These are phyloP conservation scores for Atta colombica DNA, from an alignment of 1,140 invertebrate genomes.

Conservation along the genomic window DNA sequence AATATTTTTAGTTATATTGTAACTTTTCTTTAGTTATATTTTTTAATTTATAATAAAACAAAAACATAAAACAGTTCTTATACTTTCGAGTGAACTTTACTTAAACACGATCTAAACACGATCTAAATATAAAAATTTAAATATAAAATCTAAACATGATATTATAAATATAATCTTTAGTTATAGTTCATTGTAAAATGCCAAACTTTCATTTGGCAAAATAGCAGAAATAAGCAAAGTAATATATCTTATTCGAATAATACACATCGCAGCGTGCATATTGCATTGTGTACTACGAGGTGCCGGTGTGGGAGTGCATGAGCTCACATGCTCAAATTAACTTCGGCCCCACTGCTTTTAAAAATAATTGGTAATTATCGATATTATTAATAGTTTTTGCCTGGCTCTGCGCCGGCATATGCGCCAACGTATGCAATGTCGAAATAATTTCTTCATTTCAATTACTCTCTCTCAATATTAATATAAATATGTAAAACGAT, in stretches of 20 bases:
- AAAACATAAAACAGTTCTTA: not conserved
- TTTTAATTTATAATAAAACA: too few relatives aligned
- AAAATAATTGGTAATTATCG: constrained; percentile 78
- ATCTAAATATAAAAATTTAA: not conserved
- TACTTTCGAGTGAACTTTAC: not conserved
- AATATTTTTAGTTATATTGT: too few relatives aligned
- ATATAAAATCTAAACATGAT: not conserved
- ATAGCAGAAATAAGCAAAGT: not conserved
- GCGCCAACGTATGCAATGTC: constrained; percentile 9
- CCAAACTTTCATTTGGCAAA: not conserved
- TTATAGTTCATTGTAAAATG: not conserved
- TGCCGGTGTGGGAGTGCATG: constrained; percentile 65
- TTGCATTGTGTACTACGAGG: constrained; percentile 60
- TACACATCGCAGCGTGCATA: constrained; percentile 1
- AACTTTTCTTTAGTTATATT: not conserved
- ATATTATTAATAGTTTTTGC: constrained; percentile 73
- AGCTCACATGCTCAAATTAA: constrained; percentile 79
- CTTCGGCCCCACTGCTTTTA: constrained; percentile 67
- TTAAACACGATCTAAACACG: not conserved
- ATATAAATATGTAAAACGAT: not conserved
- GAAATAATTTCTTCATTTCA: constrained; percentile 39
- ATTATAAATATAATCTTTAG: not conserved
- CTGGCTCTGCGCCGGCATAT: constrained; percentile 31
- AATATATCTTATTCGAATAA: constrained; percentile 21
- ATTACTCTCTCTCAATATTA: constrained; percentile 17